A percentile compares a stretch with the other conserved stretches of the same genome.
phyloP scores from a whole-genome alignment of 2,888 invertebrate genomes.

The Sussaba pulchella region DNA sequence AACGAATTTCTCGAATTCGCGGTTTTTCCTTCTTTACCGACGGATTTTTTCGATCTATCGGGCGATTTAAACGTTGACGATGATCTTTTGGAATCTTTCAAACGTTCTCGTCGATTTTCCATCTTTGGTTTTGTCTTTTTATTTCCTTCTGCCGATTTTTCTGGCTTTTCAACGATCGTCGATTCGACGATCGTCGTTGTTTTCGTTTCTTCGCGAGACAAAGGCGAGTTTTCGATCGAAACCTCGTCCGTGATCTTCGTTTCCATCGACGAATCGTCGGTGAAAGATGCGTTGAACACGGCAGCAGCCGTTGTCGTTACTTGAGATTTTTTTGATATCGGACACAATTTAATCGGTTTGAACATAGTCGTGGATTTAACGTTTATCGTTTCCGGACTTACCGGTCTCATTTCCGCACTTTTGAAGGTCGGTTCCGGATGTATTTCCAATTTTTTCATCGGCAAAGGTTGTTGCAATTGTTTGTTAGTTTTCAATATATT shows the following conservation, averaged over 20 bases:
- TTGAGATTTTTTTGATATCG: conserved; percentile 71
- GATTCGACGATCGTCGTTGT: not conserved
- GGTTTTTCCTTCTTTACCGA: too few relatives aligned
- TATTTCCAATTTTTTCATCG: conserved; percentile 64
- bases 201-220: too few relatives aligned
- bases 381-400: conserved; percentile 57
- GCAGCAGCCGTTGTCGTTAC: conserved; percentile 67
- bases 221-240: too few relatives aligned
- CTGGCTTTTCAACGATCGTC: not conserved
- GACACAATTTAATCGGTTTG: conserved; percentile 77
- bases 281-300: conserved; percentile 69
- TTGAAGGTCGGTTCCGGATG: conserved; percentile 75
- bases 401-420: conserved; percentile 79
- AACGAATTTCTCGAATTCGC: too few relatives aligned
- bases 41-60: too few relatives aligned
- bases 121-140: not conserved
- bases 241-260: not conserved
- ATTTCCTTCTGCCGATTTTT: not conserved
- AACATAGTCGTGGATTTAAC: conserved; percentile 65
- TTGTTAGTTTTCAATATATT: conserved; percentile 77
- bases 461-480: conserved; percentile 75
- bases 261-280: conserved; percentile 47
- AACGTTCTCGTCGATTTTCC: too few relatives aligned
- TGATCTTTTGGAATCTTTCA: too few relatives aligned
- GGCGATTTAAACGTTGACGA: too few relatives aligned